Conservation (phyloP, 1,140 invertebrate species). For the Patella vulgata region DNA sequence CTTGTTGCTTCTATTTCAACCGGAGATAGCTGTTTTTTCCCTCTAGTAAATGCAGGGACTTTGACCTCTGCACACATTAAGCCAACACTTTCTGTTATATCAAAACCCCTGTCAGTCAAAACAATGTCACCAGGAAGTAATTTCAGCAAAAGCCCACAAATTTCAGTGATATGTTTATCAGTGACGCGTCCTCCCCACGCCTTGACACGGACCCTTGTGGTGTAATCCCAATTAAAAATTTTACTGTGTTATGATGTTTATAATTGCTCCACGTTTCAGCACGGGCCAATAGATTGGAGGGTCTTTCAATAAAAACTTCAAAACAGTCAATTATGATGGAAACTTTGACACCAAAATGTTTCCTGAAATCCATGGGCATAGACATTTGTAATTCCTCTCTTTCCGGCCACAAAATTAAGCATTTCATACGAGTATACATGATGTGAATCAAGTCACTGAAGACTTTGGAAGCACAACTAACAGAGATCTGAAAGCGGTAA, state of each 20-base stretch:
- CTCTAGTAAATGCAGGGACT: conserved; percentile 25
- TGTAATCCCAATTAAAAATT: too few relatives aligned
- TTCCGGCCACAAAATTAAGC: conserved; percentile 22
- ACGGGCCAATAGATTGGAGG: conserved; percentile 7
- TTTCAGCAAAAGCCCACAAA: conserved; percentile 14
- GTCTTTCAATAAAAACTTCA: too few relatives aligned
- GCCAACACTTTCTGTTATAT: conserved; percentile 18
- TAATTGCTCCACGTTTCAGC: conserved; percentile 17
- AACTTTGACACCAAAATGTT: too few relatives aligned
- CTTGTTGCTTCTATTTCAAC: too few relatives aligned
- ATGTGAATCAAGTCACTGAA: conserved; percentile 21
- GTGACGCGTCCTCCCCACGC: conserved; percentile 26
- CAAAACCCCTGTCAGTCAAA: conserved; percentile 21
- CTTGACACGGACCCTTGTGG: too few relatives aligned
- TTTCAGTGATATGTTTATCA: conserved; percentile 27
- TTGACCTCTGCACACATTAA: conserved; percentile 7
- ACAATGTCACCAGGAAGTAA: conserved; percentile 20
- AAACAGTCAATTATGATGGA: conserved; percentile 3
- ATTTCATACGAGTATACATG: conserved; percentile 22
- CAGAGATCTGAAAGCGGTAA: too few relatives aligned
- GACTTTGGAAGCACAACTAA: conserved; percentile 11
- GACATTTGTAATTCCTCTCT: conserved; percentile 11
- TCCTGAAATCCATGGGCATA: not conserved
- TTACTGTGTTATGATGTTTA: too few relatives aligned
- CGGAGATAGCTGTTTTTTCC: not conserved